Evolutionary conservation across 53 echinoderm and acorn worm genomes (phyloP).

Genomic region (Astropecten irregularis): DNA sequence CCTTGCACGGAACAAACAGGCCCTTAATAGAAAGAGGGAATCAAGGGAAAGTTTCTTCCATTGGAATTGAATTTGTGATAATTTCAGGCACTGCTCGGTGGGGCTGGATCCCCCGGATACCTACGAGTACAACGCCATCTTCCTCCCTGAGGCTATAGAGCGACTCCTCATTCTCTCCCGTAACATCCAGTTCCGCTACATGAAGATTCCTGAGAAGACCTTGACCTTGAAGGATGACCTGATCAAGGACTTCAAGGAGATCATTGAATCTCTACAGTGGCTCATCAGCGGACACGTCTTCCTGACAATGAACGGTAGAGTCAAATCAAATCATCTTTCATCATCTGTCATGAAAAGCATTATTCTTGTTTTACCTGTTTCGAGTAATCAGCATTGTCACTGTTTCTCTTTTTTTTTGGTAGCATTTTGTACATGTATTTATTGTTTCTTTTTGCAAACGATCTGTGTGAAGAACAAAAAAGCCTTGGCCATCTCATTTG

Average conservation of each 20-base stretch:
- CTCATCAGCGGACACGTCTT: slow-evolving; percentile 90
- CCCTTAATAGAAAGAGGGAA: no score
- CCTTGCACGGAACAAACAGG: no score
- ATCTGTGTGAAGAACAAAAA: no score
- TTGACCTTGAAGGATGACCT: slow-evolving; percentile 87
- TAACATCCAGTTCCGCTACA: slow-evolving; percentile 94
- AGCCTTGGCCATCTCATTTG: no score
- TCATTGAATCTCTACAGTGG: slow-evolving; percentile 84
- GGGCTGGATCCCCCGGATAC: slow-evolving; percentile 95
- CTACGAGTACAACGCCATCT: slow-evolving; percentile 95
- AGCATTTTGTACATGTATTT: no score
- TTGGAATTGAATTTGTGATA: no score
- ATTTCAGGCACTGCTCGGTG: slow-evolving; percentile 85
- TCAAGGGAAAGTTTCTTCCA: no score
- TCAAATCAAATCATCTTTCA: neutral
- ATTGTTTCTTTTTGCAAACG: no score
- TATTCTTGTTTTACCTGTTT: neutral
- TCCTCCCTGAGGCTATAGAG: slow-evolving; percentile 88
- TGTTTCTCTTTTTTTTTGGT: no score
- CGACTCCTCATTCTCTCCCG: slow-evolving; percentile 87
- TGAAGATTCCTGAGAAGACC: slow-evolving; percentile 94
- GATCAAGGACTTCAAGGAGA: slow-evolving; percentile 83
- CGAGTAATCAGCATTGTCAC: no score
- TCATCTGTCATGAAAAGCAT: neutral
- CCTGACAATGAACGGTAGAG: slow-evolving; percentile 86